Base-by-base conservation (phyloP, 2,888 invertebrate species). In the Andrena marginata region DNA sequence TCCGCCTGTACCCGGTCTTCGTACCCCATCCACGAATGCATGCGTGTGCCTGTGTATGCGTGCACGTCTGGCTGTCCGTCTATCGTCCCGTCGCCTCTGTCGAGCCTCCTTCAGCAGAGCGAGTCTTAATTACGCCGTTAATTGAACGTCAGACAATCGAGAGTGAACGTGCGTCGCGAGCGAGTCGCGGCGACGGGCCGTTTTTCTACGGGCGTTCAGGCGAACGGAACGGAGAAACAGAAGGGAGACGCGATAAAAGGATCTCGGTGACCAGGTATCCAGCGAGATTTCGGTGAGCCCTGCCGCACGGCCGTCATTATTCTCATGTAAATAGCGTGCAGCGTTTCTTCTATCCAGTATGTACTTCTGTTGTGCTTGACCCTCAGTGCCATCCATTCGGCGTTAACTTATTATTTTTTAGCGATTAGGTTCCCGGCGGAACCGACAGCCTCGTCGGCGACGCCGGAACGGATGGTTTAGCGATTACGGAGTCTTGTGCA, bases 131-230 rank as follows among this genome's bases (percentile, higher is more conserved):
- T 74, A 72, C 77, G 75, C 56, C 69, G 80, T 81, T 84, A 87
- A 86, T 89, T 86, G 84, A 75, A 86, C 87, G 86, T 87, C 88
- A 89, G 90, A 90, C 90, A 90, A 90, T 90, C 90, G 85, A 85
- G 86, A 80, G 86, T 65, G 48, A 63, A 26, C n/a, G 49, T 62
- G 20, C n/a, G 49, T 62, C 51, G 74, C 60, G 60, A 60, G 49
- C 51, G 68, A 68, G 54, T 35, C 23, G 16, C 35, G 23, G 67
- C 67, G 6, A 23, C 13, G 16, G 59, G 51, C 51, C 59, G 29
- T 26, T 59, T 59, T 26, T 29, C 59, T 8, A 51, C 29, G 29
- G 2, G 29, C 59, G 13, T 49, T 20, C 6, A 35, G 16, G 7
- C 20, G 23, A 33, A 13, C n/a, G 23, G 23, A 63, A 7, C 33